A percentile compares a stretch with the other conserved stretches of the same genome.
Evolutionary conservation across 2,888 invertebrate species (phyloP).

Genomic region (Chaitophorus viminalis): DNA sequence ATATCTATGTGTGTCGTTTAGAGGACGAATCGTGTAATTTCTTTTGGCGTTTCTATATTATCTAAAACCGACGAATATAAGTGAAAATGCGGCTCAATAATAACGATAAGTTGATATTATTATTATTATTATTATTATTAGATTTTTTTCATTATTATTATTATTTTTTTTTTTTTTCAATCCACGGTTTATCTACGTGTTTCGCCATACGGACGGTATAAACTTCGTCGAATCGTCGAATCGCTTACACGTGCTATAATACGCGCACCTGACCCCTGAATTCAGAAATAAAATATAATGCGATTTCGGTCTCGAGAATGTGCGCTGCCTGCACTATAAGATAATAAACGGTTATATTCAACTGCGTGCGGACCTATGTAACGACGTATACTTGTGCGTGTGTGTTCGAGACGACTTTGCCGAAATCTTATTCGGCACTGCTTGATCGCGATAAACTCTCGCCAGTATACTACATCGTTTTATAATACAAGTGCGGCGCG

Average conservation of each 20-base stretch:
- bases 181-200: neutral
- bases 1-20: neutral
- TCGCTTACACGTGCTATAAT: too few relatives aligned
- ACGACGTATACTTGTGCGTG: neutral
- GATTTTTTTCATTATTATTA: neutral
- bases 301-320: too few relatives aligned
- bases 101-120: too few relatives aligned
- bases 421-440: neutral
- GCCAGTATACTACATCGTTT: neutral
- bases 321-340: neutral
- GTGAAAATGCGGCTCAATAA: too few relatives aligned
- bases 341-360: neutral
- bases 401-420: neutral
- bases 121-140: neutral
- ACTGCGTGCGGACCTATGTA: neutral
- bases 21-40: neutral
- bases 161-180: neutral
- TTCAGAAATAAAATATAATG: too few relatives aligned
- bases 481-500: neutral
- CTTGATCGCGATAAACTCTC: neutral
- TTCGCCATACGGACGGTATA: too few relatives aligned
- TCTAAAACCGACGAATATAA: too few relatives aligned
- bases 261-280: neutral
- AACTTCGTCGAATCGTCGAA: too few relatives aligned
- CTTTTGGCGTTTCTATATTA: neutral